phyloP scores from a whole-genome alignment of 1,140 invertebrate species.

The Eumeta japonica region DNA sequence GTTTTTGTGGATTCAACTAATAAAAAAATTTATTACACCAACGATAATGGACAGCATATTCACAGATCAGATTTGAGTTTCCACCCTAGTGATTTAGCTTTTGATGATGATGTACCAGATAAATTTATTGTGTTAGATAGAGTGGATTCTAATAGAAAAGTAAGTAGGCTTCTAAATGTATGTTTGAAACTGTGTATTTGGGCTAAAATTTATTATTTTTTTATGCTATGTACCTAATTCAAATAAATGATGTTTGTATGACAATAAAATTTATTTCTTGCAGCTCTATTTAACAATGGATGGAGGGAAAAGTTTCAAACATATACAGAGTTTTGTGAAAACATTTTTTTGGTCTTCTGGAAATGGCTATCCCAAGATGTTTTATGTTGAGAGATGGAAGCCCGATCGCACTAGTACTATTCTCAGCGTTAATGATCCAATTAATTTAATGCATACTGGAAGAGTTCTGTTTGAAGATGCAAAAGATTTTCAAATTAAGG shows the following conservation, averaged over 20 bases:
- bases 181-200: neutral
- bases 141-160: constrained; percentile 64
- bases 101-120: constrained; percentile 67
- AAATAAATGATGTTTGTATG: constrained; percentile 6
- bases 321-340: constrained; percentile 73
- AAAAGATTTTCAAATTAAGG: constrained; percentile 79
- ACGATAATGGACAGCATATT: constrained; percentile 70
- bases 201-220: neutral
- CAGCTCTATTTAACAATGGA: constrained; percentile 76
- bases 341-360: constrained; percentile 69
- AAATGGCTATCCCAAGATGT: constrained; percentile 46
- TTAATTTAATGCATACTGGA: constrained; percentile 32
- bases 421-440: constrained; percentile 53
- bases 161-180: constrained; percentile 60
- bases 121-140: constrained; percentile 72
- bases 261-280: constrained; percentile 15
- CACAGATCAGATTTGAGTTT: constrained; percentile 64
- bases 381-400: constrained; percentile 73
- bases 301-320: constrained; percentile 70
- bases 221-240: neutral
- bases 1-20: constrained; percentile 80
- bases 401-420: constrained; percentile 63
- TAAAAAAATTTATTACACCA: constrained; percentile 75
- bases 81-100: constrained; percentile 72
- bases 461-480: constrained; percentile 66